A percentile compares a stretch with the other conserved stretches of the same genome.
Conservation (phyloP, 2,113 vertebrate species). For the Pterophyllum scalare region DNA sequence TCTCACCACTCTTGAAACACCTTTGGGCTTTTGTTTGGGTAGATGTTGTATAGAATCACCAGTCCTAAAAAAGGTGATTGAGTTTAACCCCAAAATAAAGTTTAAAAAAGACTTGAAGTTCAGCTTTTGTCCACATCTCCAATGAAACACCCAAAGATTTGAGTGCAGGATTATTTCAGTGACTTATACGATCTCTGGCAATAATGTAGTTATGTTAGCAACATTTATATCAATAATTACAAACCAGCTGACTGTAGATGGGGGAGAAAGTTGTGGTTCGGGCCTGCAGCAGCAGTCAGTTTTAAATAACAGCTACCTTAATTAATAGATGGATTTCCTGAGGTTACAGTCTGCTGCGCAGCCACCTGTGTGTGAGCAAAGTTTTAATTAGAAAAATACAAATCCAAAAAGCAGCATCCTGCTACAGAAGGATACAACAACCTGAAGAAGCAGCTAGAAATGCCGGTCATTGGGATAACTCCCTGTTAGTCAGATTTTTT, state of each 20-base stretch:
- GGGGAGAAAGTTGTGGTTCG: background rate
- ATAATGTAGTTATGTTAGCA: background rate
- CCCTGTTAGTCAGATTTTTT: too few species aligned
- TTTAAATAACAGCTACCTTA: background rate
- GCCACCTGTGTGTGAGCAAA: background rate
- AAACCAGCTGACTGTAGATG: background rate
- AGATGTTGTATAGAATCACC: background rate
- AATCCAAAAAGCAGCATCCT: background rate
- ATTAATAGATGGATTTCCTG: too few species aligned
- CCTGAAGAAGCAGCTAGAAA: background rate
- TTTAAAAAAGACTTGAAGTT: fast-evolving
- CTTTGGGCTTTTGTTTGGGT: background rate
- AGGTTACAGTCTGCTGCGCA: too few species aligned
- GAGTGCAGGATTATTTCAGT: background rate
- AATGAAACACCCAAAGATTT: background rate
- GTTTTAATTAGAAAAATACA: background rate
- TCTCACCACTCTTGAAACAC: background rate
- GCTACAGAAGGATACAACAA: background rate
- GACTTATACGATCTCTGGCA: background rate
- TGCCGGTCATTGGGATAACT: too few species aligned
- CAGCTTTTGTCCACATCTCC: background rate
- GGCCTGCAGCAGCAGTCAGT: fast-evolving
- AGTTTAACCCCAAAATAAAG: background rate
- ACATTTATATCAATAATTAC: background rate
- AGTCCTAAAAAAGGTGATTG: background rate